phyloP scores from a whole-genome alignment of 2,113 vertebrate species.

The Melospiza melodia region DNA sequence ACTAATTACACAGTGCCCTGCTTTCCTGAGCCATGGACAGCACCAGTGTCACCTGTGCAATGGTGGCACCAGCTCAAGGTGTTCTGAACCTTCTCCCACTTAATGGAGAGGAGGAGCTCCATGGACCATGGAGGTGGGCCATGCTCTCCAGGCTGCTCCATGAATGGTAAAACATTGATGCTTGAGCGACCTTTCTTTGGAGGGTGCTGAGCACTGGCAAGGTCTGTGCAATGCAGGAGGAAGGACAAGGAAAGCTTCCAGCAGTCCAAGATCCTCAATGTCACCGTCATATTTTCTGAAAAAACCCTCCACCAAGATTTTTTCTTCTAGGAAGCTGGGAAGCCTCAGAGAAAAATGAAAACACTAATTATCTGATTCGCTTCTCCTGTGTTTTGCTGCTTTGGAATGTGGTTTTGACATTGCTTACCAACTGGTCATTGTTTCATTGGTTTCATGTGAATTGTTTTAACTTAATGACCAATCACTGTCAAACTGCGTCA shows the following conservation, averaged over 20 bases:
- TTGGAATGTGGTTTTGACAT: too few species aligned
- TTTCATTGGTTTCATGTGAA: too few species aligned
- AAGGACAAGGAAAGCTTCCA: not conserved
- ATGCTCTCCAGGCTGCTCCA: not conserved
- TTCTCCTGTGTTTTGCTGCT: too few species aligned
- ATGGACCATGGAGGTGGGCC: not conserved
- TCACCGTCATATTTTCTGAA: too few species aligned
- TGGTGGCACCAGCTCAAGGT: accelerated
- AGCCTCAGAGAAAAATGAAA: too few species aligned
- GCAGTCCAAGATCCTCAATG: accelerated
- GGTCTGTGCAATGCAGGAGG: accelerated
- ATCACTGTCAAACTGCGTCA: too few species aligned
- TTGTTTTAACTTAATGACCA: too few species aligned
- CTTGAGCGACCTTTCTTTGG: accelerated
- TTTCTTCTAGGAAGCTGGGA: too few species aligned
- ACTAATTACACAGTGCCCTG: not conserved
- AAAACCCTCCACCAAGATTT: too few species aligned
- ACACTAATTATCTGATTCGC: too few species aligned
- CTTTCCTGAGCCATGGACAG: not conserved
- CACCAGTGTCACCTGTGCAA: not conserved
- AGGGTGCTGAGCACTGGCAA: not conserved
- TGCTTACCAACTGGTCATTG: too few species aligned
- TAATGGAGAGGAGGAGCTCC: too few species aligned
- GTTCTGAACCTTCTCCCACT: not conserved
- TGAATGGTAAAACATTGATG: not conserved